Base-by-base conservation (phyloP, 2,113 vertebrate species). In the Cacatua alba region DNA sequence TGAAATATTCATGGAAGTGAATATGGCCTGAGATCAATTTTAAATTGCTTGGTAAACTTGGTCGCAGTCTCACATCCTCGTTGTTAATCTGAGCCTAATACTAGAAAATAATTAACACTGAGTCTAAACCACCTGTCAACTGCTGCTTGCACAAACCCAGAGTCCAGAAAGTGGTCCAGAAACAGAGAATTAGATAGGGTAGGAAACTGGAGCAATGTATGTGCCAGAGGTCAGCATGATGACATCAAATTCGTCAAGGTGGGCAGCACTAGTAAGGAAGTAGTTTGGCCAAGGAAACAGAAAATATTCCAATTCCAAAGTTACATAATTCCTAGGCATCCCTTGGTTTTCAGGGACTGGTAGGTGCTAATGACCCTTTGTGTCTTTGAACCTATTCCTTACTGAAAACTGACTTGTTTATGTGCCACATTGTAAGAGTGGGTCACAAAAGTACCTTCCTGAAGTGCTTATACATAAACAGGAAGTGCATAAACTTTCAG, bases 1-100 rank as follows among this genome's bases (percentile, higher is more conserved):
- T 63, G 72, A 93, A 96, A 88, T 83, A 88, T 46, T 88, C 10
- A 6, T 70, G 44, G 44, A 93, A 82, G 60, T 84, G 55, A 89
- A 82, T 96, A 49, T 67, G 44, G 35, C 41, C 48, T 69, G 52
- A 81, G 57, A 79, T 91, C 33, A 94, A 7, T 65, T 92, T 97
- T 82, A 92, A 89, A 92, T 85, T 91, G 44, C n/a, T 37, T 19
- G 15, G 41, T 86, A 88, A 92, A 81, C 55, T 71, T 86, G 24
- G 44, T 92, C 52, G 26, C 41, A 75, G 7, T 79, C 64, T 92
- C 62, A 71, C 17, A 69, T 89, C 52, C 62, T 89, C 35, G 29
- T 82, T 87, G 29, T 69, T 69, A 91, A 84, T 93, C 65, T 71
- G 19, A 87, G 39, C 39, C 39, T 39, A 39, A 39, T 39, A 39